A percentile compares a stretch with the other conserved stretches of the same genome.
phyloP scores from a whole-genome alignment of 2,888 invertebrate species.

The Leistus spinibarbis region DNA sequence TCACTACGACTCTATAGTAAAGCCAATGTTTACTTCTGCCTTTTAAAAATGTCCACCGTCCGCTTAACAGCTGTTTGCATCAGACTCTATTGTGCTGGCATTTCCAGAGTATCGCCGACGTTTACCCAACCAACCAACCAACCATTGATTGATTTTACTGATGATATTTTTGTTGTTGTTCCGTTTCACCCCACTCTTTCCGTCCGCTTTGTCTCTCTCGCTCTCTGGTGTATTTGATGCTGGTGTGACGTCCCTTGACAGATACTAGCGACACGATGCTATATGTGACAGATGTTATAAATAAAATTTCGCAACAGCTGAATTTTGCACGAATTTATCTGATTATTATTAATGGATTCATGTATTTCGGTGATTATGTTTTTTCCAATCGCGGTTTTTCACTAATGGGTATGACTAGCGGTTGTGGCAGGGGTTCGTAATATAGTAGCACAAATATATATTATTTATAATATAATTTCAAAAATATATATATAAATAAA shows the following conservation, averaged over 20 bases:
- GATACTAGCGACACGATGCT: neutral
- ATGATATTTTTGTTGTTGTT: neutral
- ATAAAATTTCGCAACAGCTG: slow-evolving; percentile 11
- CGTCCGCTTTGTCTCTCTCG: neutral
- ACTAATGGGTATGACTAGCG: neutral
- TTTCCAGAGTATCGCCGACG: slow-evolving; percentile 2
- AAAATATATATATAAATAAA: too few species aligned
- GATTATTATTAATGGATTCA: neutral
- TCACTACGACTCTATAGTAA: neutral
- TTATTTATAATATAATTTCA: too few species aligned
- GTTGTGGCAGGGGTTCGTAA: too few species aligned
- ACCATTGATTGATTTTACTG: neutral
- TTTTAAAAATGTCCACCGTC: slow-evolving; percentile 10
- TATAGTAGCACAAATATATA: too few species aligned
- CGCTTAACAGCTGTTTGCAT: slow-evolving; percentile 12
- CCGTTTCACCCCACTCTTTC: neutral
- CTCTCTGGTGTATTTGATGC: neutral
- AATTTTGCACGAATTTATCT: neutral
- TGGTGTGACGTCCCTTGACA: neutral
- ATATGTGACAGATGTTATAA: slow-evolving; percentile 7
- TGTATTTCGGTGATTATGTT: neutral
- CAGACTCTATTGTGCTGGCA: slow-evolving; percentile 9
- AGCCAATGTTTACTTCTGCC: slow-evolving; percentile 12
- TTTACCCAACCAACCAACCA: neutral
- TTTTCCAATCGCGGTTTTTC: neutral